These are phyloP conservation scores for Chelidonichthys spinosus DNA, from an alignment of 2,797 vertebrate genomes.

Conservation along the genomic window DNA sequence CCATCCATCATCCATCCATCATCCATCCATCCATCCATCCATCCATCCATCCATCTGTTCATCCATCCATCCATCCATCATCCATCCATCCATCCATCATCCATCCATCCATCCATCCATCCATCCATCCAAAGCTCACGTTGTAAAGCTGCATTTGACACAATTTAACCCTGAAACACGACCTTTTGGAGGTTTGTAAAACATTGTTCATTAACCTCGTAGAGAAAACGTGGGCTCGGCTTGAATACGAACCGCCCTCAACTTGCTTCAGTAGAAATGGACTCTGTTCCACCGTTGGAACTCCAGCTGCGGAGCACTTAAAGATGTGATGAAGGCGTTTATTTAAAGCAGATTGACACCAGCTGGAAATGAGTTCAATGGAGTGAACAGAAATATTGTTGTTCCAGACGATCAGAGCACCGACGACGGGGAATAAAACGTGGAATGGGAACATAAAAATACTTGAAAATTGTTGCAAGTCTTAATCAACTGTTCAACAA, in stretches of 20 bases:
- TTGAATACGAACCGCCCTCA: slow-evolving; percentile 16
- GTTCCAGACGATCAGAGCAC: not conserved
- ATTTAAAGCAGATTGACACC: slow-evolving; percentile 11
- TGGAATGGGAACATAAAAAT: not conserved
- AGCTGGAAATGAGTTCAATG: slow-evolving; percentile 9
- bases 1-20: too few species aligned
- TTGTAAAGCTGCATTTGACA: not conserved
- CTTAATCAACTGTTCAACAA: not conserved
- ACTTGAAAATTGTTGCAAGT: not conserved
- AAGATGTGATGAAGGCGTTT: not conserved
- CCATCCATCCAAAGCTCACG: not conserved
- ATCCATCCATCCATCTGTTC: too few species aligned
- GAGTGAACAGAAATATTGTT: not conserved
- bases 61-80: too few species aligned
- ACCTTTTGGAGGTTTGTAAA: slow-evolving; percentile 20
- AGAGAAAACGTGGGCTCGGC: not conserved
- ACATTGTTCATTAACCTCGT: slow-evolving; percentile 17
- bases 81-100: too few species aligned
- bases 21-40: too few species aligned
- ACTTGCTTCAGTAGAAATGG: not conserved
- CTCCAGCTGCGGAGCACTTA: slow-evolving; percentile 10
- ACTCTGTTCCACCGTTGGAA: slow-evolving; percentile 3
- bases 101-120: not conserved
- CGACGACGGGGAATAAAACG: not conserved
- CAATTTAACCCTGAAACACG: not conserved